Conservation (phyloP, 2,797 vertebrate genomes). For the Erpetoichthys calabaricus region DNA sequence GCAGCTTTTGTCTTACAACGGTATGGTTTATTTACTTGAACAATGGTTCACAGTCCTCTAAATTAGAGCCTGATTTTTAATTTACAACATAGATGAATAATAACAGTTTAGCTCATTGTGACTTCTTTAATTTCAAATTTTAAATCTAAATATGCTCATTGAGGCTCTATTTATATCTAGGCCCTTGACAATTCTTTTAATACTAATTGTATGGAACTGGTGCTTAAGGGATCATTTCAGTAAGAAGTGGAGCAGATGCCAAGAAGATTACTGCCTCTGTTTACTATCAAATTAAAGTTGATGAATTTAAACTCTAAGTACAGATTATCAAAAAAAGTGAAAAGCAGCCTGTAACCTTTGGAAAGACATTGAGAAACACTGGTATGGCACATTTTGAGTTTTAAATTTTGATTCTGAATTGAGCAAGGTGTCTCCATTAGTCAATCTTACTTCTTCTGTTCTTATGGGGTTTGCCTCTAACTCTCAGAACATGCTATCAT, state of each 20-base stretch:
- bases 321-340: slow-evolving; percentile 15
- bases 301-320: slow-evolving; percentile 21
- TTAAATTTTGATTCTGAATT: too few relatives aligned
- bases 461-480: too few relatives aligned
- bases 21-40: too few relatives aligned
- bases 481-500: too few relatives aligned
- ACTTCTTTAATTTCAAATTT: neutral
- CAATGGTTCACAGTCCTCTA: too few relatives aligned
- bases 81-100: neutral
- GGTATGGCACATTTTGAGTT: too few relatives aligned
- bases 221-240: neutral
- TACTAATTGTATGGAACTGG: slow-evolving; percentile 2
- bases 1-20: too few relatives aligned
- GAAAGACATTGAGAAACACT: neutral
- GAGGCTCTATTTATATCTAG: neutral
- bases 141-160: neutral
- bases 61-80: neutral
- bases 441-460: too few relatives aligned
- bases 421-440: too few relatives aligned
- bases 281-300: slow-evolving; percentile 25
- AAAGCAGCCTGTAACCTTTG: neutral
- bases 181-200: slow-evolving; percentile 3
- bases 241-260: slow-evolving; percentile 2
- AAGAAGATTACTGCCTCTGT: slow-evolving; percentile 19
- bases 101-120: neutral